Conservation (phyloP, 2,797 vertebrate genomes). For the Pempheris klunzingeri region DNA sequence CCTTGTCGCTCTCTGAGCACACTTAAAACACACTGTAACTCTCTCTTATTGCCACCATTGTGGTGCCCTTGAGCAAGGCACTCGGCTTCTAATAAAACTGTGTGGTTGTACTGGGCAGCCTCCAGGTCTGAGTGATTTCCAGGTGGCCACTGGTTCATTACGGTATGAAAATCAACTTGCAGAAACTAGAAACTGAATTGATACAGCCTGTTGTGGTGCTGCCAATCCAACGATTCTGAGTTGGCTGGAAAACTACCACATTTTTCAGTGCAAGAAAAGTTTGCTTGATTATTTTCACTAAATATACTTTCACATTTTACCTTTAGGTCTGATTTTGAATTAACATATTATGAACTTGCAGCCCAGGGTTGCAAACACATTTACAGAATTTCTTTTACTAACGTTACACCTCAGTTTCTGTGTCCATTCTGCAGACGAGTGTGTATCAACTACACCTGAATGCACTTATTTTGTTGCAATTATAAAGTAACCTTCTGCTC, state of each 20-base stretch:
- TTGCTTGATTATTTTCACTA: background rate
- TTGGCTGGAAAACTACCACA: background rate
- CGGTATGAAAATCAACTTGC: background rate
- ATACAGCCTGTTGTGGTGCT: background rate
- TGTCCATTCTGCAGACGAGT: too few relatives aligned
- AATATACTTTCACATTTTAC: background rate
- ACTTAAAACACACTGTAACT: conserved; percentile 9
- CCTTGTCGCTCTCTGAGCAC: background rate
- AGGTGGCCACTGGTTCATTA: background rate
- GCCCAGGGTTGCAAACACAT: too few relatives aligned
- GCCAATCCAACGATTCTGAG: background rate
- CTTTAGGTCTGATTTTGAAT: background rate
- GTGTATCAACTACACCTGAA: too few relatives aligned
- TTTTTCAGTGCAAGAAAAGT: background rate
- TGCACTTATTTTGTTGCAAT: too few relatives aligned
- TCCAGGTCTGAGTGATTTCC: background rate
- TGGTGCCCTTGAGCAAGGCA: conserved; percentile 35
- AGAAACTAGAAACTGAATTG: background rate
- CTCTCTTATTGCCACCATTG: background rate
- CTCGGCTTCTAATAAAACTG: background rate
- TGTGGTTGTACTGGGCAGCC: background rate
- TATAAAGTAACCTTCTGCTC: too few relatives aligned
- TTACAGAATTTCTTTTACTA: too few relatives aligned
- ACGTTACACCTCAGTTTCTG: too few relatives aligned
- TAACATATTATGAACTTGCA: too few relatives aligned